Percentiles rank a stretch among this genome's conserved stretches.
Evolutionary conservation across 2,888 invertebrate species (phyloP).

Genomic region (Ptilodon capucinus): DNA sequence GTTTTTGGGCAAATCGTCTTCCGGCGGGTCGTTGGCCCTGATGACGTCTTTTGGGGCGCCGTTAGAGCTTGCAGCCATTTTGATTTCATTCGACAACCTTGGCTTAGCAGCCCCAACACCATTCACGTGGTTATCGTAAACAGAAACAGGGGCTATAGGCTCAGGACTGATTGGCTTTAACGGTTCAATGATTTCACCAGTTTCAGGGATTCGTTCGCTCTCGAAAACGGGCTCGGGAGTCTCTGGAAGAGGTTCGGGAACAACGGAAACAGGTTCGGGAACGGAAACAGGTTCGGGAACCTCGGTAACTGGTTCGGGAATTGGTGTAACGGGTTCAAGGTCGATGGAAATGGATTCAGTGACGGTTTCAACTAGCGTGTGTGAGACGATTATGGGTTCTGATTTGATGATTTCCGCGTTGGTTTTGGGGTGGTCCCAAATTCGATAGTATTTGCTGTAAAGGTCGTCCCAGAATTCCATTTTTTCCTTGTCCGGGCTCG

Average conservation of each 20-base stretch:
- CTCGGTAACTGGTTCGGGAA: constrained; percentile 5
- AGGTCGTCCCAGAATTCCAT: constrained; percentile 73
- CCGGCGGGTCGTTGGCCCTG: constrained; percentile 73
- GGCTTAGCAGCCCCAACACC: constrained; percentile 40
- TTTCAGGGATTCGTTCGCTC: not conserved
- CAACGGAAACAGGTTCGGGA: not conserved
- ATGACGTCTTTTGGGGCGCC: constrained; percentile 69
- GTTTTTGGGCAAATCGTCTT: constrained; percentile 75
- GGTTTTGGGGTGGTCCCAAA: constrained; percentile 59
- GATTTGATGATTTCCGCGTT: constrained; percentile 36
- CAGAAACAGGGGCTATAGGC: constrained; percentile 8
- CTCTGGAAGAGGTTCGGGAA: not conserved
- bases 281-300: not conserved
- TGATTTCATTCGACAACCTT: constrained; percentile 70
- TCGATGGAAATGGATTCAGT: not conserved
- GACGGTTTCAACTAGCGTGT: not conserved
- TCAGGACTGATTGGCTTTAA: not conserved
- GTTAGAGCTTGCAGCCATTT: constrained; percentile 63
- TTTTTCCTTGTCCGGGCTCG: constrained; percentile 61
- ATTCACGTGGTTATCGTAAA: constrained; percentile 37
- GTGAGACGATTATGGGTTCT: constrained; percentile 28
- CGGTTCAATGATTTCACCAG: not conserved
- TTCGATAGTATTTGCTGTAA: constrained; percentile 65
- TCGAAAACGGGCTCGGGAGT: not conserved
- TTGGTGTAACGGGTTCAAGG: not conserved